Conservation (phyloP, 2,113 vertebrate genomes). For the Rhynchopsitta pachyrhyncha region DNA sequence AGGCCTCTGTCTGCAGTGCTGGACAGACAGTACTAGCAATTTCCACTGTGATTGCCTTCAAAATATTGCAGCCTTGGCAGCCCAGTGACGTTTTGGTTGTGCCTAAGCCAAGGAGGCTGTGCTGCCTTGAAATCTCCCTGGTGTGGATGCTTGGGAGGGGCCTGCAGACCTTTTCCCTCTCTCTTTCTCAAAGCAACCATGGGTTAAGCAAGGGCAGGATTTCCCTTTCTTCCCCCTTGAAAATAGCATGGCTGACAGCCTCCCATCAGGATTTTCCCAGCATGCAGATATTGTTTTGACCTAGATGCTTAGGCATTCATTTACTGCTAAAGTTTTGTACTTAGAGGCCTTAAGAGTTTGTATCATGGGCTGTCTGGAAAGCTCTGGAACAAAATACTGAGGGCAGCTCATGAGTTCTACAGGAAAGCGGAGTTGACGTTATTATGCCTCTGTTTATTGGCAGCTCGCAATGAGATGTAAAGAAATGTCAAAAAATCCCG, state of each 20-base stretch:
- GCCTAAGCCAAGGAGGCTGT: background rate
- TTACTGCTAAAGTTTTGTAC: constrained; percentile 45
- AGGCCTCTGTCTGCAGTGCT: background rate
- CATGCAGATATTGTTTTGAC: constrained; percentile 31
- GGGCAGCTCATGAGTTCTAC: background rate
- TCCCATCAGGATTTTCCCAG: background rate
- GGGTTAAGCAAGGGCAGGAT: background rate
- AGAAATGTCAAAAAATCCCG: constrained; percentile 35
- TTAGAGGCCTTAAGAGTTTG: constrained; percentile 31
- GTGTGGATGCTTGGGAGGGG: background rate
- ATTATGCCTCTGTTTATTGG: constrained; percentile 36
- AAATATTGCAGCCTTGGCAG: background rate
- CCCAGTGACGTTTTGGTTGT: background rate
- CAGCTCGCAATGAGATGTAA: constrained; percentile 10
- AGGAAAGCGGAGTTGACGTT: background rate
- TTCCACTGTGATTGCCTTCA: background rate
- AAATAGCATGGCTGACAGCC: background rate
- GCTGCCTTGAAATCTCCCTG: background rate
- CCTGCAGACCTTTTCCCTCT: background rate
- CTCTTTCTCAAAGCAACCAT: fast-evolving
- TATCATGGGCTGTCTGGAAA: background rate
- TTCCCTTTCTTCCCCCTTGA: background rate
- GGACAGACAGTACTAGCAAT: background rate
- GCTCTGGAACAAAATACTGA: background rate
- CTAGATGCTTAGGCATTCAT: constrained; percentile 47